Conservation (phyloP, 2,888 invertebrate species). For the Nymphalis c-album region DNA sequence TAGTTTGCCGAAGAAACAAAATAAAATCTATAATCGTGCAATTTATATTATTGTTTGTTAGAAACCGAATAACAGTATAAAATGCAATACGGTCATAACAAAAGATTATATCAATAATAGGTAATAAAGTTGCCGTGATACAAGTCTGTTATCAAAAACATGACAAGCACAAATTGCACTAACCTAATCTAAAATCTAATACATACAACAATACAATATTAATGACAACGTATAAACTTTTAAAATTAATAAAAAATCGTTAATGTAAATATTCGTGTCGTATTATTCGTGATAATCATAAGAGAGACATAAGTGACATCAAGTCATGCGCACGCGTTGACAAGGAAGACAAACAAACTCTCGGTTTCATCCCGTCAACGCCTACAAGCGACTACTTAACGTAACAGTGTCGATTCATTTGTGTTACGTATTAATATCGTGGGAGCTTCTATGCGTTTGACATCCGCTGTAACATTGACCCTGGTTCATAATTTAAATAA, state of each 20-base stretch:
- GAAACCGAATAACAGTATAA: no score
- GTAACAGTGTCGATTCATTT: slow-evolving; percentile 30
- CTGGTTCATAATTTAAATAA: neutral
- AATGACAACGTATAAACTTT: neutral
- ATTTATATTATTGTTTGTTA: no score
- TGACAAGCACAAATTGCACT: no score
- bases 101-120: no score
- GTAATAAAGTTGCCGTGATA: no score
- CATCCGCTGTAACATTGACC: slow-evolving; percentile 29
- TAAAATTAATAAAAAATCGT: neutral
- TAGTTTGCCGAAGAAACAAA: neutral
- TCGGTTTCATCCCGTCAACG: slow-evolving; percentile 32
- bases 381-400: slow-evolving; percentile 21
- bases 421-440: slow-evolving; percentile 21
- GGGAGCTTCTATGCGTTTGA: slow-evolving; percentile 16
- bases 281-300: slow-evolving; percentile 9
- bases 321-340: slow-evolving; percentile 15
- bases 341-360: slow-evolving; percentile 33
- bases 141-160: no score
- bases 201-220: no score
- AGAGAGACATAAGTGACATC: slow-evolving; percentile 9
- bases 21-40: neutral
- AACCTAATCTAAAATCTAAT: no score
- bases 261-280: neutral
- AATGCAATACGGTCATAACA: no score